Evolutionary conservation across 2,797 vertebrate genomes (phyloP).

Genomic region (Botia almorhae): DNA sequence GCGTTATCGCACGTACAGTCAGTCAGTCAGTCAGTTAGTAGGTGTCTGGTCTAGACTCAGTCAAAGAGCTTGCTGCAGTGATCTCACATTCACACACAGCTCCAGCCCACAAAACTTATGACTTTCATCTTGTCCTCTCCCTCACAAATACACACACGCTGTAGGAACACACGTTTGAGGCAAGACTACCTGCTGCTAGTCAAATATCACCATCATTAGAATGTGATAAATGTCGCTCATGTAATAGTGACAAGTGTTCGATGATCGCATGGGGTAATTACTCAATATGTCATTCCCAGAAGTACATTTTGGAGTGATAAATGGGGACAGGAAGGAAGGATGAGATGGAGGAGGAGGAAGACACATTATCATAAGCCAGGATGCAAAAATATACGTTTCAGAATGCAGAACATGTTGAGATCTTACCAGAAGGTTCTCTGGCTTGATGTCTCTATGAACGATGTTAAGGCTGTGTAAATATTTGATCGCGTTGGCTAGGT

Average conservation of each 20-base stretch:
- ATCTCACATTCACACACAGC: conserved; percentile 32
- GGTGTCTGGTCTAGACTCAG: conserved; percentile 32
- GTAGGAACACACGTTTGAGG: conserved; percentile 3
- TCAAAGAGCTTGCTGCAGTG: conserved; percentile 36
- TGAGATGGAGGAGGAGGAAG: neutral
- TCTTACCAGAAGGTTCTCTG: conserved; percentile 95
- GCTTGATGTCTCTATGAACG: conserved; percentile 98
- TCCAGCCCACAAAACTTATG: conserved; percentile 37
- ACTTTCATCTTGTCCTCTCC: conserved; percentile 20
- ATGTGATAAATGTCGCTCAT: conserved; percentile 2
- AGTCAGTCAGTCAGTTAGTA: conserved; percentile 32
- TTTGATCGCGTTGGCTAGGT: conserved; percentile 95
- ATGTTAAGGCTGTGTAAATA: conserved; percentile 97
- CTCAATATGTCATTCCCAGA: neutral
- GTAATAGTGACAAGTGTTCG: neutral
- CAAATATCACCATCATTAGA: conserved; percentile 6
- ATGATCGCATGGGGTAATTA: neutral
- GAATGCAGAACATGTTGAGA: neutral
- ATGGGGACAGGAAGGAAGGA: neutral
- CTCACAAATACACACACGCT: conserved; percentile 6
- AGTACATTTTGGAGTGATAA: conserved; percentile 4
- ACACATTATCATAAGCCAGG: neutral
- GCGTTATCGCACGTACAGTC: conserved; percentile 45
- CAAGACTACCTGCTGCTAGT: conserved; percentile 5
- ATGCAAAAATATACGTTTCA: neutral